Evolutionary conservation across 2,888 invertebrate genomes (phyloP), one percentile per base, ranked within the genome.

Genomic region (Agrilus cyanescens): DNA sequence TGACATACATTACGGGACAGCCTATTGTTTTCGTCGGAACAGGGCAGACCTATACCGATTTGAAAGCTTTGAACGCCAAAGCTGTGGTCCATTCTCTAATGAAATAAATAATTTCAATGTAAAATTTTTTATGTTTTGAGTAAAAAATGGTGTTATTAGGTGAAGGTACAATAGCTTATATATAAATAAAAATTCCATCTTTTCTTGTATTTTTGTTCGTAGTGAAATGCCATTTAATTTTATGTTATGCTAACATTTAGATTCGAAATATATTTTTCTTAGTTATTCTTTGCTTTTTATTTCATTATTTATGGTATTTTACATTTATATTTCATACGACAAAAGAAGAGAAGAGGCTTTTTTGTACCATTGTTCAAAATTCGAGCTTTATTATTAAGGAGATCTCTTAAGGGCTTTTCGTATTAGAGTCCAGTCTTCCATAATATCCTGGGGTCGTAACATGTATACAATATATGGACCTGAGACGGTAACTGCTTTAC

Each of bases 1-100:
- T 99, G 98, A 96, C 98, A 0, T 99, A 98, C 67, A 95, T 97
- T 49, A 99, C 98, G 0, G 98, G 98, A 0, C 97, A 99, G 67
- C 98, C 98, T 0, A 98, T 99, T 41, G 93, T 96, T 35, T 96
- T 96, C 65, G 97, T 99, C 12, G 98, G 98, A 32, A 97, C 96
- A 3, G 98, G 98, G 2, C 98, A 99, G 71, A 98, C 97, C 0
- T 99, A 99, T 67, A 88, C 91, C 0, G 98, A 99, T 71, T 74
- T 99, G 57, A 93, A 95, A 65, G 93, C 90, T 45, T 74, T 98
- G 53, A 97, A 99, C 65, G 91, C 88, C 8, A 90, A 88, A 62
- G 93, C 96, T 41, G 95, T 98, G 32, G 97, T 97, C 4, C 83
- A 89, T 60, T 88, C 96, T 42, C 74, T 98, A 44, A 91, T 98